Conservation (phyloP, 1,140 invertebrate species). For the Neocloeon triangulifer region DNA sequence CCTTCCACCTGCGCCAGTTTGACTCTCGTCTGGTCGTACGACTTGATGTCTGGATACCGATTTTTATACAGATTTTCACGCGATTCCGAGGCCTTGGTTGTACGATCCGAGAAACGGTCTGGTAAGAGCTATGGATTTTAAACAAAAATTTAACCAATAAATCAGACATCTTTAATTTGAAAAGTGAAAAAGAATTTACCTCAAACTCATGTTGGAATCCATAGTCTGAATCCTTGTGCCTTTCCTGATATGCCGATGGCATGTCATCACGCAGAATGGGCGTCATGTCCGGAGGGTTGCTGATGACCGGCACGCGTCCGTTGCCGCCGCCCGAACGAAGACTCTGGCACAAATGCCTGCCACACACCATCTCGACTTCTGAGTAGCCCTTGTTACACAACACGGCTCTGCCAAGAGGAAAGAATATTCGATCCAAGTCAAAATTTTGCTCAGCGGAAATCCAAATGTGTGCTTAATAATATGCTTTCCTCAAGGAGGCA, state of each 20-base stretch:
- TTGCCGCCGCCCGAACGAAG: constrained; percentile 35
- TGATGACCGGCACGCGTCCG: constrained; percentile 35
- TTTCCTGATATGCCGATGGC: constrained; percentile 45
- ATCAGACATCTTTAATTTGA: too few species aligned
- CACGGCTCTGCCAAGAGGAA: too few species aligned
- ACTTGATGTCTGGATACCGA: constrained; percentile 72
- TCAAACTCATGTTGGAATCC: constrained; percentile 73
- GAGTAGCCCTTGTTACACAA: constrained; percentile 4
- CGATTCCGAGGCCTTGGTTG: constrained; percentile 60
- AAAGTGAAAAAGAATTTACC: too few species aligned
- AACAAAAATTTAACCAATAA: too few species aligned
- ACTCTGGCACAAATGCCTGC: constrained; percentile 30
- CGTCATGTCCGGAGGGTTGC: constrained; percentile 55
- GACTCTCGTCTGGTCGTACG: constrained; percentile 80
- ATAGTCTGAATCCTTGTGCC: constrained; percentile 66
- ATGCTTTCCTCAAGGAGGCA: too few species aligned
- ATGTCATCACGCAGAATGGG: constrained; percentile 48
- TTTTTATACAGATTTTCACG: constrained; percentile 76
- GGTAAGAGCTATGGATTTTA: constrained; percentile 41
- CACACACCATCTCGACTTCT: constrained; percentile 5
- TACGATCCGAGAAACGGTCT: constrained; percentile 66
- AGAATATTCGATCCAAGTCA: neutral
- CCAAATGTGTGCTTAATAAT: too few species aligned
- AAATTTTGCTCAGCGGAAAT: neutral
- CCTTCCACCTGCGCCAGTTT: constrained; percentile 51